Percentiles rank a stretch among this genome's conserved stretches.
Conservation (phyloP, 2,797 vertebrate species). For the Tenualosa thibaudeaui region DNA sequence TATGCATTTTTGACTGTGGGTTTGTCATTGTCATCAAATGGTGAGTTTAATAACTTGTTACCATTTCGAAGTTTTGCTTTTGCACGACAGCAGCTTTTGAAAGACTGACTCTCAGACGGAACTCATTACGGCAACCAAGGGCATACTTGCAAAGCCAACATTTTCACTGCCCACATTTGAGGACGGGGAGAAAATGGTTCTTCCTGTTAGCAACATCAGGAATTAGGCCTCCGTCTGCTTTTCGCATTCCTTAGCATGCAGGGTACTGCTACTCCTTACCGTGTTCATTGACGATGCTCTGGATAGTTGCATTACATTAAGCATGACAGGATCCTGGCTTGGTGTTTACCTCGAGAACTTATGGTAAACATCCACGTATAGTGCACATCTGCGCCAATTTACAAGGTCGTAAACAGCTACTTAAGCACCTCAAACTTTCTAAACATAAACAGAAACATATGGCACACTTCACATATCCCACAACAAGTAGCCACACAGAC, state of each 20-base stretch:
- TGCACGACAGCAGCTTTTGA: constrained; percentile 15
- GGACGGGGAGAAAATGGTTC: constrained; percentile 25
- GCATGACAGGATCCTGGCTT: constrained; percentile 26
- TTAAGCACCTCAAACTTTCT: constrained; percentile 36
- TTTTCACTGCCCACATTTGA: constrained; percentile 36
- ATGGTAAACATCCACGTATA: constrained; percentile 8
- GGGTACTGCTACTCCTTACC: constrained; percentile 12
- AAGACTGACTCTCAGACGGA: constrained; percentile 22
- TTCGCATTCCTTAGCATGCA: constrained; percentile 37
- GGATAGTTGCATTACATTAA: constrained; percentile 38
- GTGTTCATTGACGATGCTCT: constrained; percentile 6
- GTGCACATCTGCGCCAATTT: constrained; percentile 45
- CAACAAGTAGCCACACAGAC: constrained; percentile 34
- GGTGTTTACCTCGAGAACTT: neutral
- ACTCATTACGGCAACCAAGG: constrained; percentile 25
- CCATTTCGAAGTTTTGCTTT: constrained; percentile 18
- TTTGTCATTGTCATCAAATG: constrained; percentile 21
- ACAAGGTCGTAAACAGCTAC: constrained; percentile 48
- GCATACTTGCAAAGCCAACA: constrained; percentile 38
- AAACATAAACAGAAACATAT: constrained; percentile 46
- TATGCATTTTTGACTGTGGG: constrained; percentile 11
- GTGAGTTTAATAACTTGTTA: constrained; percentile 8
- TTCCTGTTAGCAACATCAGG: constrained; percentile 25
- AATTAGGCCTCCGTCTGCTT: constrained; percentile 23
- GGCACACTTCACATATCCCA: constrained; percentile 16